Evolutionary conservation across 2,797 vertebrate genomes (phyloP).

Genomic region (Trachurus trachurus): DNA sequence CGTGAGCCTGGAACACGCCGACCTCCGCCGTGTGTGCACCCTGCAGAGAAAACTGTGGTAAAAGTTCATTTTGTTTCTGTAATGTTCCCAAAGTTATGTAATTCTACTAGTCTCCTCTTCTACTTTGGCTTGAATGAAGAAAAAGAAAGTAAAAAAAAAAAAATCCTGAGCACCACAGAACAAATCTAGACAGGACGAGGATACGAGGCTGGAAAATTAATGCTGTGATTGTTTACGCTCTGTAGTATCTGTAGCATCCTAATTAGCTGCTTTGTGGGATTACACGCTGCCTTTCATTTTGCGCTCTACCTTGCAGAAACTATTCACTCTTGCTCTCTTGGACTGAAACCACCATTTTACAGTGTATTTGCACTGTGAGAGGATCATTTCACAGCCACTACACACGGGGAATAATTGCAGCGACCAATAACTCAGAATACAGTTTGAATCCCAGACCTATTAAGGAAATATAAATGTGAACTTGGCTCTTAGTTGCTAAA

Average conservation of each 20-base stretch:
- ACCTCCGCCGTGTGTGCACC: not conserved
- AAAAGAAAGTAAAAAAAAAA: too few species aligned
- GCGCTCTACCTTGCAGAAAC: not conserved
- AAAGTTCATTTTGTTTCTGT: not conserved
- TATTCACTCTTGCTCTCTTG: not conserved
- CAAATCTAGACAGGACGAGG: not conserved
- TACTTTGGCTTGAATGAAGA: not conserved
- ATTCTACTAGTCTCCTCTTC: not conserved
- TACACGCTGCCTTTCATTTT: not conserved
- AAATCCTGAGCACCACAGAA: not conserved
- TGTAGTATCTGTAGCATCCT: not conserved
- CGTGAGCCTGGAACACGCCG: not conserved
- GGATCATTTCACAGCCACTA: not conserved
- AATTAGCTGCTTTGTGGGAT: slow-evolving; percentile 1
- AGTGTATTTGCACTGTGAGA: not conserved
- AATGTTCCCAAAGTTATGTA: not conserved
- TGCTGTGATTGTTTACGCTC: not conserved
- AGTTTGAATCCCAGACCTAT: not conserved
- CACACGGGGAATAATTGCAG: not conserved
- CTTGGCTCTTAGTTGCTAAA: not conserved
- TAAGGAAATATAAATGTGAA: not conserved
- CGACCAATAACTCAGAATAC: not conserved
- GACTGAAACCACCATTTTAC: not conserved
- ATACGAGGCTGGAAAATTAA: not conserved
- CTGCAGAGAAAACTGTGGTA: not conserved